Evolutionary conservation across 2,113 vertebrate species (phyloP), one percentile per base, ranked within the genome.

Genomic region (Solea senegalensis): DNA sequence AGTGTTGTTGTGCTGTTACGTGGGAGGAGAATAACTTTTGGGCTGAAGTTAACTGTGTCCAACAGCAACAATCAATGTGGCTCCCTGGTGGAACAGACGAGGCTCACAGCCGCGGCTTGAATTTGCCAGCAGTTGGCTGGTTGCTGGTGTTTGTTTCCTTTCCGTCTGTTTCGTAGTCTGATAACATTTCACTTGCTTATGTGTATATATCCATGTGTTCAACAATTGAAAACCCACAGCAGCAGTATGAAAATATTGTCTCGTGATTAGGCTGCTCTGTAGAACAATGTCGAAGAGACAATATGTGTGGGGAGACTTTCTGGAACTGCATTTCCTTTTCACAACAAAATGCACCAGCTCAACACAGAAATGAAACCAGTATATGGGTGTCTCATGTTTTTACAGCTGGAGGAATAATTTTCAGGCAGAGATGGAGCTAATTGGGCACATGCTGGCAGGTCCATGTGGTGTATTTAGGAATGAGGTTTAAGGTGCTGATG

Each of bases 61-160:
- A 51, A 41, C 53, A 65, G 5, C 34, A 34, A 52, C 50, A 56
- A 59, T 65, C 63, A 44, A 0, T 15, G 56, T 39, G 62, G 8
- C 70, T 63, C 64, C 49, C 41, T 63, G 69, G 65, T 45, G 39
- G 68, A 74, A 72, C 43, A 73, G 70, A 76, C 39, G 9, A 54
- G 56, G 60, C 55, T 65, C 49, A 46, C 27, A 59, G 60, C 64
- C 57, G 1, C 73, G 49, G 58, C 69, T 8, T 39, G 41, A 16
- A 13, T 72, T 44, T 55, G 59, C 61, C 78, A 82, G 78, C 70
- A 65, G 59, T 69, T 78, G 73, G 76, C 86, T 62, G 70, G 15
- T 49, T 54, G 58, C 44, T 78, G 41, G 55, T 52, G 62, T 75
- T 81, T 56, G 62, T 83, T 85, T 81, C 55, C 63, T 69, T 45